Conservation (phyloP, 2,797 vertebrate species). For the Tarsius wallacei region DNA sequence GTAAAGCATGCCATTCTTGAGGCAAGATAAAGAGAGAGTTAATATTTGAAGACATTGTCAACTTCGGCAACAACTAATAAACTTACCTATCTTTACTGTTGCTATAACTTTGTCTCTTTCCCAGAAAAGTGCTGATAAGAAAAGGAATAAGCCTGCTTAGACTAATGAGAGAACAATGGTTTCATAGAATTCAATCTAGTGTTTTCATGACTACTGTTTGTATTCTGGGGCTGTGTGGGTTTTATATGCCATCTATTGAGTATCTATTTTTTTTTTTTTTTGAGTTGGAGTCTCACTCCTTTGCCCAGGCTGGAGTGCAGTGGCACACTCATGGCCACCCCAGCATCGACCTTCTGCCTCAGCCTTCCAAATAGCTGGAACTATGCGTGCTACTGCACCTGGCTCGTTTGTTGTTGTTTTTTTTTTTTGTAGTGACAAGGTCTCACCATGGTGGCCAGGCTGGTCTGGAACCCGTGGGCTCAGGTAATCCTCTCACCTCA, state of each 20-base stretch:
- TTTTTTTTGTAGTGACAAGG: no score
- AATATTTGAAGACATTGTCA: constrained; percentile 89
- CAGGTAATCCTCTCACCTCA: no score
- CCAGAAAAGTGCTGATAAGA: not conserved
- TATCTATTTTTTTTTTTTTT: constrained; percentile 68
- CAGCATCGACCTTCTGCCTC: no score
- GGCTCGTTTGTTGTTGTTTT: no score
- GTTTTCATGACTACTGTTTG: not conserved
- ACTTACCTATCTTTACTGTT: constrained; percentile 47
- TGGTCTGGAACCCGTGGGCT: no score
- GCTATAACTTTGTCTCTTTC: constrained; percentile 45
- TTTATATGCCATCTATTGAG: constrained; percentile 49
- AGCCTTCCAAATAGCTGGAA: no score
- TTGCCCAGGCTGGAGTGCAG: no score
- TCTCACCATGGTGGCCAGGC: no score
- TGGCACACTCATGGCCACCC: no score
- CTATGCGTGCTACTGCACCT: no score
- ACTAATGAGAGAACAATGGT: not conserved
- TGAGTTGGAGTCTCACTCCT: no score
- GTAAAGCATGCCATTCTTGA: constrained; percentile 89
- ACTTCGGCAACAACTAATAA: constrained; percentile 81
- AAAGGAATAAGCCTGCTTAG: not conserved
- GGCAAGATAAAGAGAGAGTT: constrained; percentile 91
- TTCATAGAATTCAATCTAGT: constrained; percentile 26
- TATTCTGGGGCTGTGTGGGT: not conserved